Evolutionary conservation across 2,888 invertebrate genomes (phyloP).

Genomic region (Chrysina gloriosa): DNA sequence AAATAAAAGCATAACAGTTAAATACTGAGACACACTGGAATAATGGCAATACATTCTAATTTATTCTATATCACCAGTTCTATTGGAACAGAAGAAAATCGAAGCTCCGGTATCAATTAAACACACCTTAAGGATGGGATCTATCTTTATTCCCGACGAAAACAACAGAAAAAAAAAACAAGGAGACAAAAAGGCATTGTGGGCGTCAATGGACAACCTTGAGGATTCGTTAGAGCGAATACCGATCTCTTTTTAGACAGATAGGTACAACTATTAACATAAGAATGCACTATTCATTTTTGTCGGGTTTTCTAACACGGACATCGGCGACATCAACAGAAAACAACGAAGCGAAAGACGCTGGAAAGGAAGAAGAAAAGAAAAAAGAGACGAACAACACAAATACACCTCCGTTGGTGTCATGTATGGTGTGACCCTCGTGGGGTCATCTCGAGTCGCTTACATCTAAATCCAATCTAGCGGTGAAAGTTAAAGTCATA

Average conservation of each 20-base stretch:
- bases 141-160: neutral
- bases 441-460: slow-evolving; percentile 15
- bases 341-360: slow-evolving; percentile 5
- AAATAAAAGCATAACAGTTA: neutral
- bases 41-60: slow-evolving; percentile 17
- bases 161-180: neutral
- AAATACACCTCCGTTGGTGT: slow-evolving; percentile 31
- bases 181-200: slow-evolving; percentile 26
- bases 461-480: slow-evolving; percentile 33
- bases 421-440: slow-evolving; percentile 29
- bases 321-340: slow-evolving; percentile 8
- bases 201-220: slow-evolving; percentile 50
- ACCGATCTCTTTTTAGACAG: slow-evolving; percentile 46
- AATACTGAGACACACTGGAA: neutral
- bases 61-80: slow-evolving; percentile 1
- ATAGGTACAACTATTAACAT: slow-evolving; percentile 45
- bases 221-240: slow-evolving; percentile 48
- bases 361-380: neutral
- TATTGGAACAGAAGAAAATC: neutral
- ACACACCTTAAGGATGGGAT: slow-evolving; percentile 31
- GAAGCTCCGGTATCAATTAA: slow-evolving; percentile 18
- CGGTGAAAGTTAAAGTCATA: slow-evolving; percentile 32
- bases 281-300: slow-evolving; percentile 44
- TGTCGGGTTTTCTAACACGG: slow-evolving; percentile 24
- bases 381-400: slow-evolving; percentile 5